Conservation (phyloP, 1,140 invertebrate genomes). For the Drosophila rufa region DNA sequence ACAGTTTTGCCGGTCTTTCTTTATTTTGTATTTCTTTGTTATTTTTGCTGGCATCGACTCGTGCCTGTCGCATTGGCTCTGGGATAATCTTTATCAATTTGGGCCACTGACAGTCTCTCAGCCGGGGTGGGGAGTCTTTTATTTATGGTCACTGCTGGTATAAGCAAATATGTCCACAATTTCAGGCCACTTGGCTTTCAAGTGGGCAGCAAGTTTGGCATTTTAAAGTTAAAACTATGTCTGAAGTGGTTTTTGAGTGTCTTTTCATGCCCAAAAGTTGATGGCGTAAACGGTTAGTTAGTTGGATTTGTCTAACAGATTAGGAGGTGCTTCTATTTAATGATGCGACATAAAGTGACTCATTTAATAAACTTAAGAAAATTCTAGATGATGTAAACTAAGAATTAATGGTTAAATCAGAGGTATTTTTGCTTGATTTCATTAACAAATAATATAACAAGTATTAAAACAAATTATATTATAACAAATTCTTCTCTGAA, state of each 20-base stretch:
- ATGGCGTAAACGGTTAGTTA: slow-evolving; percentile 9
- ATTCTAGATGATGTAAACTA: neutral
- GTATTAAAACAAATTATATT: neutral
- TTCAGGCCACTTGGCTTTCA: slow-evolving; percentile 28
- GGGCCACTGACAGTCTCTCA: slow-evolving; percentile 49
- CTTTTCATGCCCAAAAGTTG: slow-evolving; percentile 1
- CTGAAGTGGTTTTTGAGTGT: slow-evolving; percentile 24
- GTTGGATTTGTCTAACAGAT: slow-evolving; percentile 9
- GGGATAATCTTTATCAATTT: slow-evolving; percentile 81
- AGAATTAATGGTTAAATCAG: too few species aligned
- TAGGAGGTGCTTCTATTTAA: slow-evolving; percentile 1
- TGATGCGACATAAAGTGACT: neutral
- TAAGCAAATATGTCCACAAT: slow-evolving; percentile 41
- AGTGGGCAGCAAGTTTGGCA: slow-evolving; percentile 20
- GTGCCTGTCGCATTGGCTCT: slow-evolving; percentile 74
- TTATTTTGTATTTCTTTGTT: slow-evolving; percentile 3
- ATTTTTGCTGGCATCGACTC: slow-evolving; percentile 16
- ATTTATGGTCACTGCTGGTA: slow-evolving; percentile 49
- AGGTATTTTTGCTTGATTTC: neutral
- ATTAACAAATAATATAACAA: neutral
- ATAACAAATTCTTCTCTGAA: neutral
- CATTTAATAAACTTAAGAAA: too few species aligned
- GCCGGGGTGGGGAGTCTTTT: neutral
- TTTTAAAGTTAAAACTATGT: slow-evolving; percentile 30
- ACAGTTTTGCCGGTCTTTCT: slow-evolving; percentile 4